Evolutionary conservation across 2,888 invertebrate species (phyloP), one percentile per base, ranked within the genome.

Genomic region (Phania funesta): DNA sequence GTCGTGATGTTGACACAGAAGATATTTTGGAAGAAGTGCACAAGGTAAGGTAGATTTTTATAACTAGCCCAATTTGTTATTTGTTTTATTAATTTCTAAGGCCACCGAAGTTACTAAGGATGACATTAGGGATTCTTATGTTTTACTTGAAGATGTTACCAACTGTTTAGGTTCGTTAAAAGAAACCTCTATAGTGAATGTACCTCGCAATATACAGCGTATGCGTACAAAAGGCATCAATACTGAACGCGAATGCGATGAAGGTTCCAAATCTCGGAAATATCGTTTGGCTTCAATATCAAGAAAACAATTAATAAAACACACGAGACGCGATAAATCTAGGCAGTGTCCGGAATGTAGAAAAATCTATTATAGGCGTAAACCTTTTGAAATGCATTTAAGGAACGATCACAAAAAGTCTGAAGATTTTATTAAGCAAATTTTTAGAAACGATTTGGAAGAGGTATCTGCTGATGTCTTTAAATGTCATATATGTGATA

Each of bases 301-400:
- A 1, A 87, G 88, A 50, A 86, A 86, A 56, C 87, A 89, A 75
- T 84, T 89, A 0, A 89, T 86, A 35, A 87, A 87, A 54, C 90
- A 90, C 1, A 84, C 90, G 41, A 90, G 88, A 62, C 87, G 88
- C 75, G 89, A 89, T 16, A 88, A 86, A 78, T 84, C 86, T 2
- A 89, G 89, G 86, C 83, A 89, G 74, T 91, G 91, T 74, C 86
- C 87, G 5, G 85, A 87, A 46, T 91, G 91, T 64, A 87, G 90
- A 0, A 90, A 90, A 78, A 87, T 90, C 24, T 91, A 91, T 78
- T 87, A 90, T 50, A 89, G 90, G 56, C 87, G 89, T 3, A 90
- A 90, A 54, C 88, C 90, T 0, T 89, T 88, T 68, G 89, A 89
- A 32, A 89, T 88, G 20, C 91, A 91, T 85, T 83, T 91, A 41